Evolutionary conservation across 2,797 vertebrate species (phyloP).

Genomic region (Rhinella marina): DNA sequence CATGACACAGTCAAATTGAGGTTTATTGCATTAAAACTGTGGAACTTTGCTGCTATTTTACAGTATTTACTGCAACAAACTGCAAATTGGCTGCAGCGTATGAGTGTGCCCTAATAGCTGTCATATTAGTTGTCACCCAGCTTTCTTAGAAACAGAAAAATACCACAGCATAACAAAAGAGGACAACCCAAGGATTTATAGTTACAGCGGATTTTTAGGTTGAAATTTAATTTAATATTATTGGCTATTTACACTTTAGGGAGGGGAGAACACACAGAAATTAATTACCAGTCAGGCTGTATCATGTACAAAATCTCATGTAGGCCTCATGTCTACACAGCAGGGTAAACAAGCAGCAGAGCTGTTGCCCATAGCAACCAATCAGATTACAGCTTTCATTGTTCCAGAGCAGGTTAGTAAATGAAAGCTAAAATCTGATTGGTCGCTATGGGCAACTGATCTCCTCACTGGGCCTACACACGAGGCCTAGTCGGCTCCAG

Average conservation of each 20-base stretch:
- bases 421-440: constrained; percentile 7
- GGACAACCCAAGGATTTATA: background rate
- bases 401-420: background rate
- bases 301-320: background rate
- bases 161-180: background rate
- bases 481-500: background rate
- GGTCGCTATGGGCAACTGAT: background rate
- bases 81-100: too few species aligned
- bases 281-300: constrained; percentile 42
- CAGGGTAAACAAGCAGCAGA: background rate
- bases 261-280: constrained; percentile 57
- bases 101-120: too few species aligned
- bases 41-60: too few species aligned
- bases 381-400: background rate
- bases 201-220: background rate
- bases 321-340: background rate
- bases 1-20: background rate
- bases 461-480: background rate
- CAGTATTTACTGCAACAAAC: too few species aligned
- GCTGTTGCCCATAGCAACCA: background rate
- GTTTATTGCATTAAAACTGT: too few species aligned
- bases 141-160: background rate
- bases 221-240: background rate
- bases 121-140: background rate
- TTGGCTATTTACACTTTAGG: background rate